These are phyloP conservation scores for Lepas anatifera DNA, from an alignment of 2,888 invertebrate genomes.

Conservation along the genomic window DNA sequence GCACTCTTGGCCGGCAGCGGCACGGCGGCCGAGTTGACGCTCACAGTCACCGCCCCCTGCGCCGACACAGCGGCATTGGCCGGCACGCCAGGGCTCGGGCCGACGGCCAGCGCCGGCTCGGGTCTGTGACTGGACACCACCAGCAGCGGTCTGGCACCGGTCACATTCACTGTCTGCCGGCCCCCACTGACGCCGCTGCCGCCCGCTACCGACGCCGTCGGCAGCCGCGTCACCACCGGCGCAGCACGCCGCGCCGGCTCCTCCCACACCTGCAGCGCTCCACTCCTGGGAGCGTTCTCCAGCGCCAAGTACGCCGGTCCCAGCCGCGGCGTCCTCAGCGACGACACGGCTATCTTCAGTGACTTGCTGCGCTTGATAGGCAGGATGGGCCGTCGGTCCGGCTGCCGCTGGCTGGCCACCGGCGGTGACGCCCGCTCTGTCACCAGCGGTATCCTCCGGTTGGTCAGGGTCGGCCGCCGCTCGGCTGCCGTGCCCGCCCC, in stretches of 20 bases:
- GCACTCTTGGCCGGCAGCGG: no score
- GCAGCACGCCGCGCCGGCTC: neutral
- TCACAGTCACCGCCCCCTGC: no score
- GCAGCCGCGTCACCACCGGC: neutral
- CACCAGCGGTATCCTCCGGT: neutral
- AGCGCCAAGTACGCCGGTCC: conserved; percentile 2
- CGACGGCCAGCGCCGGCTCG: no score
- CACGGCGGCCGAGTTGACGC: no score
- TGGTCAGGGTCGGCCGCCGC: neutral
- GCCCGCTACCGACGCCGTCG: neutral
- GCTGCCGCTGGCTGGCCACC: neutral
- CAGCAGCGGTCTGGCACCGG: no score
- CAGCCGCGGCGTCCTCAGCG: neutral
- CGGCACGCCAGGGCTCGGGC: no score
- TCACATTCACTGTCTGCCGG: no score
- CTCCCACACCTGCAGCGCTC: neutral
- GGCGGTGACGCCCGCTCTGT: neutral
- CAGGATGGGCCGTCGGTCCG: conserved; percentile 22
- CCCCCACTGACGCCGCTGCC: no score
- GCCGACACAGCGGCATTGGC: no score
- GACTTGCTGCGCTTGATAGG: conserved; percentile 36
- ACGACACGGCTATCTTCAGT: conserved; percentile 26
- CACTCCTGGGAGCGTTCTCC: neutral
- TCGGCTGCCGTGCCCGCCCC: no score
- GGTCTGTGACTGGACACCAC: no score